A percentile compares a stretch with the other conserved stretches of the same genome.
Evolutionary conservation across 2,113 vertebrate species (phyloP).

Genomic region (Pteropus alecto): DNA sequence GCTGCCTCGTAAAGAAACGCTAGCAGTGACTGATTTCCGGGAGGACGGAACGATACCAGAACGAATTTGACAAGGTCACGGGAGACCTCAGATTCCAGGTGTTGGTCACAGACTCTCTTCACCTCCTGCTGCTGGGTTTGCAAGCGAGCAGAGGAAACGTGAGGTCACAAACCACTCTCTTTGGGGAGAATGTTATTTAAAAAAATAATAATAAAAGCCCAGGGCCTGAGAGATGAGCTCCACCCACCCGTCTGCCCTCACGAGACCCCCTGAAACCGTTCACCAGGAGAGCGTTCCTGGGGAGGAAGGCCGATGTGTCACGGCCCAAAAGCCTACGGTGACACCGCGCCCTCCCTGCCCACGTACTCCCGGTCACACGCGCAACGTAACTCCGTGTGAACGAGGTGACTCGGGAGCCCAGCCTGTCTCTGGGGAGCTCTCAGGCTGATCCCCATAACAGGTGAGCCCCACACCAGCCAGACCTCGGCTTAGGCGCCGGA

Average conservation of each 20-base stretch:
- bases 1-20: background rate
- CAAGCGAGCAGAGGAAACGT: background rate
- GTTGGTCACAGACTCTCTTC: background rate
- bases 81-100: background rate
- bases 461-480: no score
- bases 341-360: no score
- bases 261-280: background rate
- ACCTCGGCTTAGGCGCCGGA: no score
- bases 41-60: background rate
- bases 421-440: no score
- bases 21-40: background rate
- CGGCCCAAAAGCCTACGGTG: no score
- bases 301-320: no score
- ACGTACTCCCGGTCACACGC: no score
- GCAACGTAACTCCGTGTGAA: no score
- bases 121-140: background rate
- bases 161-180: background rate
- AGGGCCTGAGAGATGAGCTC: background rate
- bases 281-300: background rate
- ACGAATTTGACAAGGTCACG: constrained; percentile 10
- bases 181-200: background rate
- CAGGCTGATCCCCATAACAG: no score
- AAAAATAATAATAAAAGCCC: background rate
- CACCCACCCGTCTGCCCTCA: background rate
- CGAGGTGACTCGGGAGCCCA: no score